These are phyloP conservation scores for Pangasius larnaudii DNA, from an alignment of 2,797 vertebrate species.

Conservation along the genomic window DNA sequence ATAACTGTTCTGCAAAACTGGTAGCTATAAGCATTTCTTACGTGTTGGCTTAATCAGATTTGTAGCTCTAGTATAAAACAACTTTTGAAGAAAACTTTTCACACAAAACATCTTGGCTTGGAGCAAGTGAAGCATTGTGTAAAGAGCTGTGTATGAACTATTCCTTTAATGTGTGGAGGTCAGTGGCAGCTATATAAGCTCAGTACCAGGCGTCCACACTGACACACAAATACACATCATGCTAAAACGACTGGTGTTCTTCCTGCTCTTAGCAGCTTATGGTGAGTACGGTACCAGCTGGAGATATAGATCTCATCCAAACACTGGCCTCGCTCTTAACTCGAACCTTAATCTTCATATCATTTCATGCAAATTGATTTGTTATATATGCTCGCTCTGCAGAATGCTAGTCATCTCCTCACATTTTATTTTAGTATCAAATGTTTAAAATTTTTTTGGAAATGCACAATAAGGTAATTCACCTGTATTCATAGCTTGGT, in stretches of 20 bases:
- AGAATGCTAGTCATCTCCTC: neutral
- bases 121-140: neutral
- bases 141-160: neutral
- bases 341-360: neutral
- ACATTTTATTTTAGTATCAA: neutral
- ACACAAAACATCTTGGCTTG: neutral
- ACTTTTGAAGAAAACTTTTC: neutral
- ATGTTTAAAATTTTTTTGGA: neutral
- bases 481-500: neutral
- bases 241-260: conserved; percentile 57
- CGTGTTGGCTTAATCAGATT: neutral
- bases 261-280: conserved; percentile 65
- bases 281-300: conserved; percentile 57
- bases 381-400: neutral
- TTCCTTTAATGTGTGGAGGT: conserved; percentile 22
- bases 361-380: neutral
- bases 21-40: neutral
- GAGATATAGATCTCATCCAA: neutral
- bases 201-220: neutral
- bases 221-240: conserved; percentile 46
- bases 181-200: conserved; percentile 59
- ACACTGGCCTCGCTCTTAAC: neutral
- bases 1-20: neutral
- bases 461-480: neutral
- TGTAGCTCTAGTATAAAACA: neutral